Conservation (phyloP, 2,113 vertebrate genomes). For the Beaufortia kweichowensis region DNA sequence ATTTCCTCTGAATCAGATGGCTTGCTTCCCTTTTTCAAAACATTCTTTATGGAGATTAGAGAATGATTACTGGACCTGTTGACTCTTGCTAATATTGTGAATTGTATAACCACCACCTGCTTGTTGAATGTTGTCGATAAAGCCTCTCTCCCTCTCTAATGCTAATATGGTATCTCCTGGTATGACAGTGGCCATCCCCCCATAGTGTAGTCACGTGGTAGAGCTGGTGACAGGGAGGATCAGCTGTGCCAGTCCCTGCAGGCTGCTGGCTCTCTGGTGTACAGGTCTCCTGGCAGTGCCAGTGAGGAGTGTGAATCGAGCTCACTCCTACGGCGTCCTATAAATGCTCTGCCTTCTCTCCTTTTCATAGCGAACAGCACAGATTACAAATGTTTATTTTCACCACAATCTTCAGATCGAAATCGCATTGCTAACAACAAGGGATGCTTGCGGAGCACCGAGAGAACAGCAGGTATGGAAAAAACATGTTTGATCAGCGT, state of each 20-base stretch:
- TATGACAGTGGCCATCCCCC: slow-evolving; percentile 52
- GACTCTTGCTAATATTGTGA: neutral
- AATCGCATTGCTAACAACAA: slow-evolving; percentile 45
- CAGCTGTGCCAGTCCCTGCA: slow-evolving; percentile 77
- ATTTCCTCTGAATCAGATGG: slow-evolving; percentile 15
- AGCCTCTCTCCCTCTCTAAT: neutral
- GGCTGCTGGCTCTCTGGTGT: slow-evolving; percentile 59
- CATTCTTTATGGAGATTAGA: neutral
- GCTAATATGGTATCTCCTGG: slow-evolving; percentile 54
- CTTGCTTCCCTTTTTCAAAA: slow-evolving; percentile 1
- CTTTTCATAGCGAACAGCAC: slow-evolving; percentile 15
- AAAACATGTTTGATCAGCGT: slow-evolving; percentile 57
- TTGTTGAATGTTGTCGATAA: neutral
- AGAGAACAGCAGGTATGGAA: slow-evolving; percentile 73
- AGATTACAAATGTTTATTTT: slow-evolving; percentile 47
- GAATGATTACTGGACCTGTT: neutral
- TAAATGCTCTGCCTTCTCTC: slow-evolving; percentile 55
- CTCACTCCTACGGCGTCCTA: slow-evolving; percentile 34
- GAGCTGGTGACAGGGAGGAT: slow-evolving; percentile 64
- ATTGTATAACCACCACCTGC: neutral
- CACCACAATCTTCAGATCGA: neutral
- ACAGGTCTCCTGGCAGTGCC: slow-evolving; percentile 69
- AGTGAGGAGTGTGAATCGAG: slow-evolving; percentile 47
- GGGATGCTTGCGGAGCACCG: slow-evolving; percentile 73
- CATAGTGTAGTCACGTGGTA: slow-evolving; percentile 64